These are phyloP conservation scores for Antedon bifida DNA, from an alignment of 35 echinoderm and acorn worm species.

Conservation along the genomic window DNA sequence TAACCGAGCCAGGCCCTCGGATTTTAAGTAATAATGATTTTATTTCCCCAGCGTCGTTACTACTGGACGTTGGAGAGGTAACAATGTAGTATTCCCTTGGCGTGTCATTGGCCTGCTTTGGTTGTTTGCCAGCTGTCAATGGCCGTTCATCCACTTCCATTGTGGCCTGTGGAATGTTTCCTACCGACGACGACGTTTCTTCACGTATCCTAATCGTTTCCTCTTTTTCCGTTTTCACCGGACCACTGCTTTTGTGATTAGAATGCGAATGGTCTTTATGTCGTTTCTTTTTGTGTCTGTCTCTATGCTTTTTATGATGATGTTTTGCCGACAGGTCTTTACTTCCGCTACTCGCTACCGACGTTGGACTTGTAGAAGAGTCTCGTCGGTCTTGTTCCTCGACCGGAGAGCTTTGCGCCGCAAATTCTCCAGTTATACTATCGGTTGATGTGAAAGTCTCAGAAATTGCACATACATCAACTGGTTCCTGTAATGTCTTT, in stretches of 20 bases:
- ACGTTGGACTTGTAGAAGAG: background rate
- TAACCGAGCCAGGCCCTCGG: background rate
- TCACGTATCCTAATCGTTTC: background rate
- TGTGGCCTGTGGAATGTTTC: background rate
- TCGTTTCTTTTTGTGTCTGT: background rate
- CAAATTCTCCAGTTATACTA: background rate
- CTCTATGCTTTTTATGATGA: background rate
- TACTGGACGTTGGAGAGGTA: conserved; percentile 53
- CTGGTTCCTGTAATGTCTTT: background rate
- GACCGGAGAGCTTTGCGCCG: background rate
- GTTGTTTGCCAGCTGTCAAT: background rate
- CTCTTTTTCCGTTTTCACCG: background rate
- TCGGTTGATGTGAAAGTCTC: background rate
- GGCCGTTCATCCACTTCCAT: background rate
- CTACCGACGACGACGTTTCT: background rate
- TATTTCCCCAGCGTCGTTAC: conserved; percentile 61
- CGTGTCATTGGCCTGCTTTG: background rate
- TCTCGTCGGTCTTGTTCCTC: background rate
- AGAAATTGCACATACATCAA: background rate
- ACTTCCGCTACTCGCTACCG: background rate
- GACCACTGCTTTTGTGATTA: background rate
- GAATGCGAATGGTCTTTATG: background rate
- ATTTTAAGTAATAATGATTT: conserved; percentile 63
- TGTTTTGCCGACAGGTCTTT: background rate
- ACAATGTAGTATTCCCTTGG: conserved; percentile 79